phyloP scores from a whole-genome alignment of 2,113 vertebrate species.

The Centropristis striata region DNA sequence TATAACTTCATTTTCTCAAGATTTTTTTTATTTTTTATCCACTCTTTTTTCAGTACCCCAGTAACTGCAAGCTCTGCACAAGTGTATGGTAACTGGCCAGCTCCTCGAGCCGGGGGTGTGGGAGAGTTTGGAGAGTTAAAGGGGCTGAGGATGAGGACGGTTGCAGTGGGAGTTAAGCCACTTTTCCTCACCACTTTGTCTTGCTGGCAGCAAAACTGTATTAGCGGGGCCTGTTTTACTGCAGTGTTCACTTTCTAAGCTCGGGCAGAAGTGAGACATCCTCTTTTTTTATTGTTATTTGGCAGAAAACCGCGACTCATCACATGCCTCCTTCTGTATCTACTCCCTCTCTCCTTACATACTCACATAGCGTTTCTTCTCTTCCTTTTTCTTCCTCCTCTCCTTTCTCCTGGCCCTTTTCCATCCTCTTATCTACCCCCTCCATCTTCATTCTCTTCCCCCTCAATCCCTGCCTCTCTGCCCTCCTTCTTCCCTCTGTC shows the following conservation, averaged over 20 bases:
- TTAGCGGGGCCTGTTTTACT: slow-evolving; percentile 67
- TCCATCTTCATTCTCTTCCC: neutral
- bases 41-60: slow-evolving; percentile 24
- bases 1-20: slow-evolving; percentile 61
- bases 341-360: slow-evolving; percentile 19
- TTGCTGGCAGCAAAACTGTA: slow-evolving; percentile 71
- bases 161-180: slow-evolving; percentile 59
- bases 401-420: slow-evolving; percentile 15
- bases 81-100: slow-evolving; percentile 47
- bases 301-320: slow-evolving; percentile 63
- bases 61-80: slow-evolving; percentile 72
- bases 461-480: neutral
- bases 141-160: slow-evolving; percentile 49
- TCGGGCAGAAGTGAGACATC: slow-evolving; percentile 67
- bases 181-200: slow-evolving; percentile 68
- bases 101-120: slow-evolving; percentile 34
- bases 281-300: slow-evolving; percentile 67
- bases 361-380: neutral
- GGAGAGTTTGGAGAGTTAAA: slow-evolving; percentile 56
- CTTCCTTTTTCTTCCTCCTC: neutral
- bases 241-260: slow-evolving; percentile 71
- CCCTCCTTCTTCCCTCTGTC: neutral
- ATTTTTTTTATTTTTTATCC: slow-evolving; percentile 22
- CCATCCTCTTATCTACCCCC: slow-evolving; percentile 11
- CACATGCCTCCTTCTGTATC: slow-evolving; percentile 52